Evolutionary conservation across 2,888 invertebrate genomes (phyloP).

Genomic region (Melinaea menophilus): DNA sequence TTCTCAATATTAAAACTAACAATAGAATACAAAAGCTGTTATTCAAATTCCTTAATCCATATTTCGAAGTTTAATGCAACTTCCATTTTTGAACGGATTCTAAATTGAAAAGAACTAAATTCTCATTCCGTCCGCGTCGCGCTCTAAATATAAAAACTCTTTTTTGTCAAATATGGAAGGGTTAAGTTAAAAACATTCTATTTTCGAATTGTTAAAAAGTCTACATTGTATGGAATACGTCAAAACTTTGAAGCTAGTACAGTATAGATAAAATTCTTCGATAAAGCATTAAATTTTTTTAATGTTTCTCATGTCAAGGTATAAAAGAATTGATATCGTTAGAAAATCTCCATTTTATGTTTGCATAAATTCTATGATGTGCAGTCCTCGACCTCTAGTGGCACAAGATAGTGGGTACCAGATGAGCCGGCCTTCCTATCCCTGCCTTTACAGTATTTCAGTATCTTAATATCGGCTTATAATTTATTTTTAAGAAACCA

Average conservation of each 20-base stretch:
- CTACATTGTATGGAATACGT: slow-evolving; percentile 77
- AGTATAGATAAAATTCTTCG: slow-evolving; percentile 44
- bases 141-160: slow-evolving; percentile 75
- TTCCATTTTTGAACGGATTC: slow-evolving; percentile 68
- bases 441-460: too few relatives aligned
- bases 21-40: slow-evolving; percentile 41
- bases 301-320: too few relatives aligned
- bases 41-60: slow-evolving; percentile 49
- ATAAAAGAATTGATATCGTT: too few relatives aligned
- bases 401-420: too few relatives aligned
- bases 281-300: slow-evolving; percentile 25
- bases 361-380: too few relatives aligned
- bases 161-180: slow-evolving; percentile 78
- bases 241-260: slow-evolving; percentile 66
- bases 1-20: too few relatives aligned
- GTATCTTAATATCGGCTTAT: too few relatives aligned
- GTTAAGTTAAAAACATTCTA: slow-evolving; percentile 78
- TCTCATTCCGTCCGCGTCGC: slow-evolving; percentile 68
- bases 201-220: slow-evolving; percentile 77
- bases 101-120: slow-evolving; percentile 72
- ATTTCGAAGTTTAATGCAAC: slow-evolving; percentile 52
- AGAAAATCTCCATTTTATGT: too few relatives aligned
- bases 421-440: too few relatives aligned
- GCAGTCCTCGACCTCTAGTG: too few relatives aligned
- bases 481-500: too few relatives aligned